Conservation (phyloP, 1,140 invertebrate species). For the Yoshiicerus persimilis region DNA sequence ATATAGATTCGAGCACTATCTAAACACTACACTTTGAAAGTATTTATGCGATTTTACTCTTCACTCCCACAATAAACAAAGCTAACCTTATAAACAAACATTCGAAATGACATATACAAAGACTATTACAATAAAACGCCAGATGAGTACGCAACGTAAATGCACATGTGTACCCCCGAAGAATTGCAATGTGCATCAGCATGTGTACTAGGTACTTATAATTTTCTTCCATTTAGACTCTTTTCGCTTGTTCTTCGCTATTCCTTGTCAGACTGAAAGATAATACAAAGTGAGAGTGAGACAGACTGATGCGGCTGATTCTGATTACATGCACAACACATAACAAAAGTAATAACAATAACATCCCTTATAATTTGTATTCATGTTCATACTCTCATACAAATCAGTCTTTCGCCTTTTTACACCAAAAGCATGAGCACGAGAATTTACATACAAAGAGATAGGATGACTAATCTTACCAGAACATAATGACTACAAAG, state of each 20-base stretch:
- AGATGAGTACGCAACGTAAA: no score
- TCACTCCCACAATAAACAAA: not conserved
- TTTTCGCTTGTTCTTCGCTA: not conserved
- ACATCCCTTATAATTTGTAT: not conserved
- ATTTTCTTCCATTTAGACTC: not conserved
- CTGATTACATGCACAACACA: not conserved
- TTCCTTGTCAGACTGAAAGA: not conserved
- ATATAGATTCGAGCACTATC: not conserved
- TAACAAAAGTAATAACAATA: not conserved
- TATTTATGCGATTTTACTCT: no score
- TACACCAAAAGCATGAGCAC: not conserved
- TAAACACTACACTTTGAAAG: no score
- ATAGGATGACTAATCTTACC: not conserved
- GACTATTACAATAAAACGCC: not conserved
- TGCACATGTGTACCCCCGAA: not conserved
- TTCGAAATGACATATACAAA: not conserved
- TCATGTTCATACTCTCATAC: not conserved
- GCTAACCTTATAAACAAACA: not conserved
- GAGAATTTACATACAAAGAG: not conserved
- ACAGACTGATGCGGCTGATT: not conserved
- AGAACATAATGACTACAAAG: not conserved
- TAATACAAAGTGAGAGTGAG: not conserved
- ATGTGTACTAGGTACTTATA: not conserved
- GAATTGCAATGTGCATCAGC: not conserved
- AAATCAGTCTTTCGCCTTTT: not conserved